These are phyloP conservation scores for Aspidoscelis tigris DNA, from an alignment of 2,113 vertebrate species.

Conservation along the genomic window DNA sequence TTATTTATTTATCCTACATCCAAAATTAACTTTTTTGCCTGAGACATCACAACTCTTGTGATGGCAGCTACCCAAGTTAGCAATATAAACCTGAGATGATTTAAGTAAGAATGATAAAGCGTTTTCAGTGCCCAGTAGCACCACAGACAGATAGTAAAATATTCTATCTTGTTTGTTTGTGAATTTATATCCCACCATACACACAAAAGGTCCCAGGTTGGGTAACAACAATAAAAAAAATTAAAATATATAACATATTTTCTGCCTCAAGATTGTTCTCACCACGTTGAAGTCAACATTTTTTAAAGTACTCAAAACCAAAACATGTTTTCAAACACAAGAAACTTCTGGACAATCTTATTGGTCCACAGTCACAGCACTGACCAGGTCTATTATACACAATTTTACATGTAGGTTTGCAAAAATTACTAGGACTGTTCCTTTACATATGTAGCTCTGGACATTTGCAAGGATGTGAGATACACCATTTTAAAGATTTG, in stretches of 20 bases:
- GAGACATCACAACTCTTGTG: too few relatives aligned
- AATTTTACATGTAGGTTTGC: neutral
- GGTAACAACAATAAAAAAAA: too few relatives aligned
- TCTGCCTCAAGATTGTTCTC: neutral
- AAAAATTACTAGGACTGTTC: neutral
- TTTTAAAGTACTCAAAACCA: neutral
- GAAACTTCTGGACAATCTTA: neutral
- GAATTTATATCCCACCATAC: too few relatives aligned
- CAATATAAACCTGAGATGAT: neutral
- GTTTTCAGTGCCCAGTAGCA: neutral
- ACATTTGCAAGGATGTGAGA: neutral
- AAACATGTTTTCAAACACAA: neutral
- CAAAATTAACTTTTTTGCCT: too few relatives aligned
- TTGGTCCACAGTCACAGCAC: neutral
- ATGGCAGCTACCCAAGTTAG: too few relatives aligned
- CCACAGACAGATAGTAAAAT: neutral
- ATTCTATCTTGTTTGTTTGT: neutral
- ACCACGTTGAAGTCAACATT: neutral
- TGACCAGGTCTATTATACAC: neutral
- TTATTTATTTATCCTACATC: too few relatives aligned
- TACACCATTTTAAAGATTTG: neutral
- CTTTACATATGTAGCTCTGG: neutral
- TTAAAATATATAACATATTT: neutral
- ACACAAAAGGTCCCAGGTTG: too few relatives aligned
- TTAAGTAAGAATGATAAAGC: slow-evolving; percentile 5